These are phyloP conservation scores for Myotis daubentonii DNA, from an alignment of 2,797 vertebrate genomes.

Conservation along the genomic window DNA sequence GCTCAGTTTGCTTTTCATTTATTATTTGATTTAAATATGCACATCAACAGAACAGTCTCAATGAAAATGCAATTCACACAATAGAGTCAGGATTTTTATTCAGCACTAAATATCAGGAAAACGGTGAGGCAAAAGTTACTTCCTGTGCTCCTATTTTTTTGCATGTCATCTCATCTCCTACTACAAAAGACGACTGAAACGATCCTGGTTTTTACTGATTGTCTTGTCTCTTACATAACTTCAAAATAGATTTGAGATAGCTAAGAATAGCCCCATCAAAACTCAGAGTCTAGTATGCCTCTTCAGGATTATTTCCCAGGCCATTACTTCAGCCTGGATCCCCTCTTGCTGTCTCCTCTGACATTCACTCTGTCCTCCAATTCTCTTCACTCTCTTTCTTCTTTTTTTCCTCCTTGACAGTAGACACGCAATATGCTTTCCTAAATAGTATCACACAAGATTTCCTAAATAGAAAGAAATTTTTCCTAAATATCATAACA, in stretches of 20 bases:
- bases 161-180: neutral
- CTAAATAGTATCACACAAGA: neutral
- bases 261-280: neutral
- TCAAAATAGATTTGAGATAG: neutral
- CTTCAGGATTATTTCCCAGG: neutral
- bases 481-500: neutral
- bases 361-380: neutral
- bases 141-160: neutral
- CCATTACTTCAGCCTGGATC: rapidly evolving
- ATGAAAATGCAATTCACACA: neutral
- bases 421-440: neutral
- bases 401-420: neutral
- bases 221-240: neutral
- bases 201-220: neutral
- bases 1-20: neutral
- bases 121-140: neutral
- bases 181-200: neutral
- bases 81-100: neutral
- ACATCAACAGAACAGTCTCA: neutral
- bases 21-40: neutral
- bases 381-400: neutral
- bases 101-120: neutral
- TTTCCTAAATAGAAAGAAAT: neutral
- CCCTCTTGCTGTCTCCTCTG: neutral
- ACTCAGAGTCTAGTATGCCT: neutral